Evolutionary conservation across 2,797 vertebrate species (phyloP), one percentile per base, ranked within the genome.

Genomic region (Furcifer pardalis): DNA sequence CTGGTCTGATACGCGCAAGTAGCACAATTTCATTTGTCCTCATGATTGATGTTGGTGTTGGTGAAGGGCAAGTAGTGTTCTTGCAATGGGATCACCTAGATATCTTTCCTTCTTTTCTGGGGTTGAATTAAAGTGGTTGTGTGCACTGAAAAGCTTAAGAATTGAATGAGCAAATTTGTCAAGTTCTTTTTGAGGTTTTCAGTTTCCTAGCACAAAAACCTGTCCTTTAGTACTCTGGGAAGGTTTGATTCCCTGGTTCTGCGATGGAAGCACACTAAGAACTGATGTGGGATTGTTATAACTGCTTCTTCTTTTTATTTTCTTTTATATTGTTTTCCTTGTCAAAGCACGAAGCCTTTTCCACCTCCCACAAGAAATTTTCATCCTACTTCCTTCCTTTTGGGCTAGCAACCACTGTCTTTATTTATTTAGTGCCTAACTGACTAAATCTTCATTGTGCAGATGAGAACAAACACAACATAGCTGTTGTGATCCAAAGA

Each of bases 11-110:
- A 59, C 52, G 3, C n/a, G 35, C 73, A 23, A 76, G n/a, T 49
- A 60, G 42, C 27, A 40, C 30, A 85, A 69, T 85, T 81, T 66
- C 40, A 76, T 76, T 81, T 85, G 46, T 75, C 62, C 78, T 75
- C 27, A 59, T 75, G 71, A 76, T 68, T 75, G 60, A 68, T 81
- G 72, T 59, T 76, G 62, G 60, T 66, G 52, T 69, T 75, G 30
- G 37, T 76, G 59, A 42, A 74, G 46, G 46, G 27, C 62, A n/a
- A 59, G 75, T 81, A 37, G 37, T 19, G 68, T 49, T 30, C 13
- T 46, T 68, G 78, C 23, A 35, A 7, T 81, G 49, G 78, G 60
- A 76, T 76, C 66, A 46, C n/a, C 65, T 75, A 46, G 13, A 81
- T 25, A 65, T 63, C 23, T 75, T 81, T 81, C 42, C 56, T 80